Conservation (phyloP, 2,888 invertebrate species). For the Brachynemurus nebulosus region DNA sequence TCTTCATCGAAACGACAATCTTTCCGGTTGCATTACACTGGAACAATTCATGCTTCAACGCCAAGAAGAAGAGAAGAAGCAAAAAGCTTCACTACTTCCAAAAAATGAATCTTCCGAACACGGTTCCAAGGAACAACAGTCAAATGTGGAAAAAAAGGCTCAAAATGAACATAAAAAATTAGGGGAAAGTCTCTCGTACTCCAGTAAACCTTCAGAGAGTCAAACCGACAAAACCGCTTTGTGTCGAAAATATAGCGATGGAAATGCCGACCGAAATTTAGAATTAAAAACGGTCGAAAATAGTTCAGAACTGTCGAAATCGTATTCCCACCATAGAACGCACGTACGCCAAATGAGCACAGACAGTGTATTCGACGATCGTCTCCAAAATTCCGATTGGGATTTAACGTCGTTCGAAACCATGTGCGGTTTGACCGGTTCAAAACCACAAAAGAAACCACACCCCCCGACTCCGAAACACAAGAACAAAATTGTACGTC, state of each 20-base stretch:
- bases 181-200: constrained; percentile 6
- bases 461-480: constrained; percentile 14
- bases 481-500: constrained; percentile 25
- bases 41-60: constrained; percentile 67
- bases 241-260: constrained; percentile 8
- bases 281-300: neutral
- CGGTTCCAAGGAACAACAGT: constrained; percentile 19
- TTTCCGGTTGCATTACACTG: constrained; percentile 56
- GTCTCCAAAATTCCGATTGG: neutral
- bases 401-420: neutral
- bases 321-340: constrained; percentile 23
- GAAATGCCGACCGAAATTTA: neutral
- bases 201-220: neutral
- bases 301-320: constrained; percentile 10
- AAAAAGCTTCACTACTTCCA: constrained; percentile 26
- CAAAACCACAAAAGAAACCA: constrained; percentile 6
- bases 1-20: constrained; percentile 38
- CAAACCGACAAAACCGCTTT: constrained; percentile 3
- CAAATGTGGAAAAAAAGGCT: neutral
- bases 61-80: constrained; percentile 55
- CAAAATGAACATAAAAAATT: constrained; percentile 12
- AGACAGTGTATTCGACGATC: constrained; percentile 9
- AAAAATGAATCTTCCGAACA: constrained; percentile 24
- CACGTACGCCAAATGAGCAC: constrained; percentile 8
- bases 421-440: neutral